Percentiles rank a stretch among this genome's conserved stretches.
phyloP scores from a whole-genome alignment of 1,140 invertebrate species.

The Rhagoletis pomonella region DNA sequence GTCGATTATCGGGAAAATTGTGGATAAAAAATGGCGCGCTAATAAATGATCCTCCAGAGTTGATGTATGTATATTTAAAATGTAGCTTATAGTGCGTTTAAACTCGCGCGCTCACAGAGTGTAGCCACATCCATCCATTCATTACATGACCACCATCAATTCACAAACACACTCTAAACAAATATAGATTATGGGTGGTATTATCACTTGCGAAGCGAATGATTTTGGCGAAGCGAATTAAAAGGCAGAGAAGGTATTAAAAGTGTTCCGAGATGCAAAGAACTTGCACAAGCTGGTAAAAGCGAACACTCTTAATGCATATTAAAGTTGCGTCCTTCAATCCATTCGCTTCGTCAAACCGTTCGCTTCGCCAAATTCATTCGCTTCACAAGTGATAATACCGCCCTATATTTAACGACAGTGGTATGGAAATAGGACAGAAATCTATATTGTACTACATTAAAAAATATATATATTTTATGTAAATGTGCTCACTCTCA shows the following conservation, averaged over 20 bases:
- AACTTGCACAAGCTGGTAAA: too few relatives aligned
- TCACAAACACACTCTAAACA: background rate
- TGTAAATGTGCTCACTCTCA: constrained; percentile 51
- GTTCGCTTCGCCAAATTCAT: too few relatives aligned
- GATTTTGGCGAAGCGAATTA: too few relatives aligned
- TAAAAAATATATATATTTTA: constrained; percentile 18
- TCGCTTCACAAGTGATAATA: too few relatives aligned
- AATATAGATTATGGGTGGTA: constrained; percentile 35
- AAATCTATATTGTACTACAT: background rate
- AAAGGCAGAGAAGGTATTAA: too few relatives aligned
- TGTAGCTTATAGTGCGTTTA: background rate
- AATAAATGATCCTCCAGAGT: background rate
- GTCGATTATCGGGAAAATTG: too few relatives aligned
- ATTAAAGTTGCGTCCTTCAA: too few relatives aligned
- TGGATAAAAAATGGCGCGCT: too few relatives aligned
- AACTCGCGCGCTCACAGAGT: background rate
- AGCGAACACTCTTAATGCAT: too few relatives aligned
- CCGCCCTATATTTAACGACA: background rate
- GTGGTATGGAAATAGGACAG: background rate
- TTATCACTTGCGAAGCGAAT: too few relatives aligned
- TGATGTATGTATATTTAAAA: background rate
- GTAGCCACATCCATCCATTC: constrained; percentile 46
- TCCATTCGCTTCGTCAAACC: too few relatives aligned
- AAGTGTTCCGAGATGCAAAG: too few relatives aligned
- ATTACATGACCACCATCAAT: constrained; percentile 31